A percentile compares a stretch with the other conserved stretches of the same genome.
Conservation (phyloP, 1,140 invertebrate genomes). For the Papilio helenus region DNA sequence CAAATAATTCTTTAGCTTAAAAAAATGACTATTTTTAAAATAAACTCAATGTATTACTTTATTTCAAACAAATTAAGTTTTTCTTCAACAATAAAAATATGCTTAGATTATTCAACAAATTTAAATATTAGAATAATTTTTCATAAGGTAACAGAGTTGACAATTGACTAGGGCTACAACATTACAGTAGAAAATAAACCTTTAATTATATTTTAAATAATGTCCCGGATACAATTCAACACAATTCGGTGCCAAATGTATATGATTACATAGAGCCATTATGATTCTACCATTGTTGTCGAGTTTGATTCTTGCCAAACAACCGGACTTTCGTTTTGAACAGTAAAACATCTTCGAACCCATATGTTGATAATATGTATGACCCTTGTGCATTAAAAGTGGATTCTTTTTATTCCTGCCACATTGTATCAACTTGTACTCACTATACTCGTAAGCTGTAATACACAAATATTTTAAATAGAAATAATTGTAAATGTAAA, state of each 20-base stretch:
- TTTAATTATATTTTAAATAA: conserved; percentile 18
- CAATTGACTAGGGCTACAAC: background rate
- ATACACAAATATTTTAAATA: background rate
- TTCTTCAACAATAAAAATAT: too few relatives aligned
- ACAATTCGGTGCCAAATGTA: conserved; percentile 6
- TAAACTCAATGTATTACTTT: too few relatives aligned
- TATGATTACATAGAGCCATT: conserved; percentile 23
- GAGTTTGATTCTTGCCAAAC: conserved; percentile 15
- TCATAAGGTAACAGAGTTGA: background rate
- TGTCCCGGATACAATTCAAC: conserved; percentile 4
- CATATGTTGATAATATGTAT: conserved; percentile 39
- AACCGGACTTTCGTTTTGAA: conserved; percentile 13
- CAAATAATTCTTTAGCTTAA: too few relatives aligned
- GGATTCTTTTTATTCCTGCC: conserved; percentile 39
- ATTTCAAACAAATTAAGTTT: too few relatives aligned
- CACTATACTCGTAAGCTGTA: background rate
- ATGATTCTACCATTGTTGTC: background rate
- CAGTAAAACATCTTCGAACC: conserved; percentile 18
- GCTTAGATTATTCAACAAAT: too few relatives aligned
- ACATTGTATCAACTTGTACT: conserved; percentile 29
- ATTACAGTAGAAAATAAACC: background rate
- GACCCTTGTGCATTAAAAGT: conserved; percentile 39
- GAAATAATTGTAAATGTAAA: too few relatives aligned
- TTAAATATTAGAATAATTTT: too few relatives aligned
- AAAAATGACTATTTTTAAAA: too few relatives aligned